Conservation (phyloP, 1,140 invertebrate species). For the Thaumetopoea pityocampa region DNA sequence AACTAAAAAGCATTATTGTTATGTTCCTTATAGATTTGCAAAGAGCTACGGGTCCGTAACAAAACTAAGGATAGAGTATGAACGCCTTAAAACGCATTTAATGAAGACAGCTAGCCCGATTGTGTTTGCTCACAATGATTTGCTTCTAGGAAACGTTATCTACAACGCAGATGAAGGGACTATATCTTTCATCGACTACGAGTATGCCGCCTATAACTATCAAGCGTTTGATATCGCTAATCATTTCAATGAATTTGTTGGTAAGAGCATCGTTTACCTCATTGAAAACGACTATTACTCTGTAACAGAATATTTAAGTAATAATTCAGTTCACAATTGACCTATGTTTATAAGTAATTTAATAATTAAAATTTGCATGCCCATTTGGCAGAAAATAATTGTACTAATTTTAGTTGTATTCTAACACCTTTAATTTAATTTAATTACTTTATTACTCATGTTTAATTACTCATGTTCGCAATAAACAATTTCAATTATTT, state of each 20-base stretch:
- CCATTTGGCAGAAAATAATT: too few species aligned
- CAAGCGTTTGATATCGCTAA: conserved; percentile 98
- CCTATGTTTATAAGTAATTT: too few species aligned
- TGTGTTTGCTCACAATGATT: conserved; percentile 98
- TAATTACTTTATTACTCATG: too few species aligned
- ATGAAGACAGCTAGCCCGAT: conserved; percentile 83
- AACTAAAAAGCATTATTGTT: conserved; percentile 17
- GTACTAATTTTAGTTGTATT: too few species aligned
- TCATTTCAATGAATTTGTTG: conserved; percentile 98
- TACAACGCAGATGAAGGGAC: conserved; percentile 83
- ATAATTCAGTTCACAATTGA: too few species aligned
- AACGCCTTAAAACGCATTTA: conserved; percentile 81
- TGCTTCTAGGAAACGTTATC: conserved; percentile 95
- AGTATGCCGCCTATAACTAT: conserved; percentile 96
- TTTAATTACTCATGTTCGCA: too few species aligned
- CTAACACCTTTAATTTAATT: too few species aligned
- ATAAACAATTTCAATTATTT: too few species aligned
- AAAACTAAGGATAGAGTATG: conserved; percentile 82
- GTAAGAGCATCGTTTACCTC: too few species aligned
- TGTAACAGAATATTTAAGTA: too few species aligned
- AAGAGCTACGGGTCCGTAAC: conserved; percentile 81
- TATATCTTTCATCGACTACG: conserved; percentile 97
- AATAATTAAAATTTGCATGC: too few species aligned
- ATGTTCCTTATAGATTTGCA: conserved; percentile 80
- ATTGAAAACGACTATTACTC: too few species aligned